Evolutionary conservation across 2,113 vertebrate genomes (phyloP).

Genomic region (Brienomyrus brachyistius): DNA sequence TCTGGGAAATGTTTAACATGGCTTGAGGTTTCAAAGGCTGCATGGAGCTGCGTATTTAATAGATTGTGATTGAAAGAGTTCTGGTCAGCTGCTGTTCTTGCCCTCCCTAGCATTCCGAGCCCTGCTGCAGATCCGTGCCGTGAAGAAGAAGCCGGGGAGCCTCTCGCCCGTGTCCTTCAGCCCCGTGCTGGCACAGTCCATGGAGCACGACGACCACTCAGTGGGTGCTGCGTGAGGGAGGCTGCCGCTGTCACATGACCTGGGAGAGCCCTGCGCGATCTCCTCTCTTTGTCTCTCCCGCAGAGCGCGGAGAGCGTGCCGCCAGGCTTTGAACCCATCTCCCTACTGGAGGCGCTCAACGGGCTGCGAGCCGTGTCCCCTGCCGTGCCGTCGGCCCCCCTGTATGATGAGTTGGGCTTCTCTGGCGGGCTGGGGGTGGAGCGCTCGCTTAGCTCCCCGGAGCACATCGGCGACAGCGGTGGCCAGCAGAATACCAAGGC

Average conservation of each 20-base stretch:
- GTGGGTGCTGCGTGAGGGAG: conserved; percentile 53
- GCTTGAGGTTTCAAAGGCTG: not conserved
- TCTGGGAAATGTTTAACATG: not conserved
- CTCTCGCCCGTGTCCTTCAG: conserved; percentile 92
- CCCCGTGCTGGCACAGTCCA: conserved; percentile 86
- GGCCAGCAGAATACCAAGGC: conserved; percentile 77
- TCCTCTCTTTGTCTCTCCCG: not conserved
- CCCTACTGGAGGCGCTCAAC: conserved; percentile 87
- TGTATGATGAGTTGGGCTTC: conserved; percentile 90
- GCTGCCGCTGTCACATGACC: not conserved
- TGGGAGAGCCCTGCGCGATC: not conserved
- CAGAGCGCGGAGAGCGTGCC: conserved; percentile 88
- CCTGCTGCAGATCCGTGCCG: conserved; percentile 93
- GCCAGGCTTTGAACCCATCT: conserved; percentile 92
- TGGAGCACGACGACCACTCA: conserved; percentile 93
- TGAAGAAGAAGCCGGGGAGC: conserved; percentile 89
- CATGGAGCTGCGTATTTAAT: not conserved
- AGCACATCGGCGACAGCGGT: conserved; percentile 73
- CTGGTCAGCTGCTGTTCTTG: not conserved
- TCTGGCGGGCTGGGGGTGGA: conserved; percentile 69
- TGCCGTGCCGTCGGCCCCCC: conserved; percentile 75
- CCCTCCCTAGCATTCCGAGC: conserved; percentile 80
- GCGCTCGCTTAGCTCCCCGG: conserved; percentile 69
- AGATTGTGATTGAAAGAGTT: not conserved
- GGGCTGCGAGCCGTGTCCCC: conserved; percentile 80